Conservation (phyloP, 2,113 vertebrate species). For the Helogale parvula region DNA sequence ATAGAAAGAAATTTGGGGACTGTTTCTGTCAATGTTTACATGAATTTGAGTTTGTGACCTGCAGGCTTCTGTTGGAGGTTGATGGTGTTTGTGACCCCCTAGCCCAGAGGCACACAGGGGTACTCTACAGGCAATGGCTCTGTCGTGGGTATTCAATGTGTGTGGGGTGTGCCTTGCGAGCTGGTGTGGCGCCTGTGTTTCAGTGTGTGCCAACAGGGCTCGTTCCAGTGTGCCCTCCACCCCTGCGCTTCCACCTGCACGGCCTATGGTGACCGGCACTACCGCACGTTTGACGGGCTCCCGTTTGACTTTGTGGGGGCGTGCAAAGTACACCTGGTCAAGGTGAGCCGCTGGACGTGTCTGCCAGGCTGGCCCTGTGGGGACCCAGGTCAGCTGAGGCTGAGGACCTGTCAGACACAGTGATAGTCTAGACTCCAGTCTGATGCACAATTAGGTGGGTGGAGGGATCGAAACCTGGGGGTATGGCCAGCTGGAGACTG, state of each 20-base stretch:
- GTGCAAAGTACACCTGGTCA: conserved; percentile 94
- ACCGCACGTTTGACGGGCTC: conserved; percentile 95
- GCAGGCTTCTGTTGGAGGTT: background rate
- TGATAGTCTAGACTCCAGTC: background rate
- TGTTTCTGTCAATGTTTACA: background rate
- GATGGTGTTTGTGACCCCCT: background rate
- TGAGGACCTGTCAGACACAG: background rate
- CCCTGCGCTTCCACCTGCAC: conserved; percentile 97
- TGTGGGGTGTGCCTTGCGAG: fast-evolving
- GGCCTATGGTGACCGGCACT: conserved; percentile 95
- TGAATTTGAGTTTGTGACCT: background rate
- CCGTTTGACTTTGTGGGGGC: conserved; percentile 94
- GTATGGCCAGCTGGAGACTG: background rate
- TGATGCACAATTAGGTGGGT: too few relatives aligned
- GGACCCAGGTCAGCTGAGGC: background rate
- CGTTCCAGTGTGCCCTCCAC: conserved; percentile 92
- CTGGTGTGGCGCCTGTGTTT: conserved; percentile 56
- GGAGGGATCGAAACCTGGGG: too few relatives aligned
- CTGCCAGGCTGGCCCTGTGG: background rate
- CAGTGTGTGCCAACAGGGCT: conserved; percentile 94
- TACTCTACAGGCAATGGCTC: background rate
- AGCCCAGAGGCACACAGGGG: too few relatives aligned
- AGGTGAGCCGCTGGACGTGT: conserved; percentile 86
- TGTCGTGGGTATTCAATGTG: fast-evolving
- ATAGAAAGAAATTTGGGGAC: background rate